Evolutionary conservation across 2,888 invertebrate species (phyloP).

Genomic region (Peribatodes rhomboidaria): DNA sequence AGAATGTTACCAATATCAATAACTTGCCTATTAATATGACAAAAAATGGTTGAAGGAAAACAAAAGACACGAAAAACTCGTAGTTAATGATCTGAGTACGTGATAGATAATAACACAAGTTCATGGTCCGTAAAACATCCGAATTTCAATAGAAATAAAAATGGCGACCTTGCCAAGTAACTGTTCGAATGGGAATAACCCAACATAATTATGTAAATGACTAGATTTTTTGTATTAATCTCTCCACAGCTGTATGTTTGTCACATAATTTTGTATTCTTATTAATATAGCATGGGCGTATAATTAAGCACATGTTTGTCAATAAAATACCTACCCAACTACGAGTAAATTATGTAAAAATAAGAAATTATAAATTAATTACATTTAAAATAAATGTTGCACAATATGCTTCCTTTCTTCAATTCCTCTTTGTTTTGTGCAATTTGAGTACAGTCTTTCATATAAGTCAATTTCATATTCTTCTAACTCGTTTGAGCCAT

Average conservation of each 20-base stretch:
- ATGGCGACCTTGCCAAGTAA: slow-evolving; percentile 69
- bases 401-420: no score
- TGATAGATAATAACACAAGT: background rate
- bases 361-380: no score
- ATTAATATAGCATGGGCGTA: slow-evolving; percentile 37
- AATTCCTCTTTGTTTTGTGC: no score
- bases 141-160: background rate
- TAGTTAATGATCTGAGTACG: background rate
- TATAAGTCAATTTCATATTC: no score
- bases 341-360: no score
- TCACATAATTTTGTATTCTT: slow-evolving; percentile 53
- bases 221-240: slow-evolving; percentile 54
- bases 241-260: slow-evolving; percentile 60
- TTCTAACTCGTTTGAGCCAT: no score
- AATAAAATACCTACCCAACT: background rate
- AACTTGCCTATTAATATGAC: background rate
- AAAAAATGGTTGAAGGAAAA: background rate
- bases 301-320: background rate
- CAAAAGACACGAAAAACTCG: background rate
- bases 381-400: no score
- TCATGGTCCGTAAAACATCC: slow-evolving; percentile 21
- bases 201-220: slow-evolving; percentile 63
- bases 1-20: slow-evolving; percentile 8
- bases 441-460: no score
- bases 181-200: slow-evolving; percentile 68